Evolutionary conservation across 1,140 invertebrate genomes (phyloP), one percentile per base, ranked within the genome.

Genomic region (Orius insidiosus): DNA sequence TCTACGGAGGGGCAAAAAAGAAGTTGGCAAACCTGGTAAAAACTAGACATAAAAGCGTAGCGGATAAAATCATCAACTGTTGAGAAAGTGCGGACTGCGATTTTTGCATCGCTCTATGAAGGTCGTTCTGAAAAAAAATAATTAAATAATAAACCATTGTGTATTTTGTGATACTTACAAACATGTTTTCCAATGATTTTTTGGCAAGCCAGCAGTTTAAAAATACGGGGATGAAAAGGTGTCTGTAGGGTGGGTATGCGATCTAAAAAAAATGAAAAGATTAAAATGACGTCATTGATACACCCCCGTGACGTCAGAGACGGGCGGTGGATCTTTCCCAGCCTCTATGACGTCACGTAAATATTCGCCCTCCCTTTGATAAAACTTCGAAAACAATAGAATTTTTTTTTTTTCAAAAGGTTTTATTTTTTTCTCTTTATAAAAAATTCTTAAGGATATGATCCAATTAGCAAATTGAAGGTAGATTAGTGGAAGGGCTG

Each of bases 161-260:
- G 24, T 7, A 24, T 24, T 4, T 3, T 4, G 24, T 7, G 7
- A 24, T 7, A 93, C 88, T 89, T 74, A 95, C 90, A 74, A 97
- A 94, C 89, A 98, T 95, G 67, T 94, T 95, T 66, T 97, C 86
- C 57, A 98, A 71, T 16, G 92, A 89, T 58, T 85, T 78, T 65
- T 97, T 97, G 38, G 93, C 94, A 55, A 97, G 71, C 93, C 93
- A 97, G 66, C 92, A 97, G 63, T 98, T 97, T 47, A 97, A 71
- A 65, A 97, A 98, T 40, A 94, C 88, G 32, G 93, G 94, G 59
- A 97, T 90, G 65, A 96, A 97, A 5, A 97, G 68, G 58, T 92
- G 82, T 56, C 89, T 70, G 56, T 93, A 74, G 19, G 85, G 82
- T 34, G 83, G 74, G 65, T 85, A 89, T 58, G 89, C 79, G 56